Evolutionary conservation across 2,888 invertebrate genomes (phyloP), one percentile per base, ranked within the genome.

Genomic region (Omphaloscelis lunosa): DNA sequence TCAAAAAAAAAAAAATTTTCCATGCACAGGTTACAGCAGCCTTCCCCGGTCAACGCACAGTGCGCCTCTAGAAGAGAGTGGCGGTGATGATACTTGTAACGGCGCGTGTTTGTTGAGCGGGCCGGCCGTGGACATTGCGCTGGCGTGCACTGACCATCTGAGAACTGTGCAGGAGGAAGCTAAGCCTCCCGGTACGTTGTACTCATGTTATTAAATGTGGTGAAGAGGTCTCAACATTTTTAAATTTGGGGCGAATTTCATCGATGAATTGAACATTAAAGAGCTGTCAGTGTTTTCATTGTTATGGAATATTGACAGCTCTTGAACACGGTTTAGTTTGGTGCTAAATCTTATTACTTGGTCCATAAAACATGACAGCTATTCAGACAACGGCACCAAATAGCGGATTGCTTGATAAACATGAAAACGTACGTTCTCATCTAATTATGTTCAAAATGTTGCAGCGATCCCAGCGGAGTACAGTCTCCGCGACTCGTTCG

Each of bases 21-120:
- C 17, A 51, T 15, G 27, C 59, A 8, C 87, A 98, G 98, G 98
- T 78, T 98, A 98, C 96, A 98, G 98, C 95, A 98, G 98, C 95
- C 97, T 98, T 90, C 98, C 98, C 48, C 97, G 98, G 85, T 98
- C 98, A 76, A 98, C 98, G 90, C 98, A 98, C 96, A 98, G 98
- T 85, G 98, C 98, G 86, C 97, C 98, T 15, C 89, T 97, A 83
- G 97, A 97, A 93, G 96, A 96, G 86, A 93, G 94, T 69, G 93
- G 88, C 68, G 77, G 45, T 0, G 89, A 95, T 92, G 93, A 82
- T 61, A 75, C 96, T 86, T 94, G 97, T 93, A 95, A 97, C 91
- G 96, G 96, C 51, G 97, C 97, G 87, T 97, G 96, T 84, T 90
- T 97, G 86, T 95, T 97, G 88, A 94, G 96, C 86, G 96, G 96